A percentile compares a stretch with the other conserved stretches of the same genome.
Conservation (phyloP, 1,140 invertebrate genomes). For the silkworm (Bombyx mori) region DNA sequence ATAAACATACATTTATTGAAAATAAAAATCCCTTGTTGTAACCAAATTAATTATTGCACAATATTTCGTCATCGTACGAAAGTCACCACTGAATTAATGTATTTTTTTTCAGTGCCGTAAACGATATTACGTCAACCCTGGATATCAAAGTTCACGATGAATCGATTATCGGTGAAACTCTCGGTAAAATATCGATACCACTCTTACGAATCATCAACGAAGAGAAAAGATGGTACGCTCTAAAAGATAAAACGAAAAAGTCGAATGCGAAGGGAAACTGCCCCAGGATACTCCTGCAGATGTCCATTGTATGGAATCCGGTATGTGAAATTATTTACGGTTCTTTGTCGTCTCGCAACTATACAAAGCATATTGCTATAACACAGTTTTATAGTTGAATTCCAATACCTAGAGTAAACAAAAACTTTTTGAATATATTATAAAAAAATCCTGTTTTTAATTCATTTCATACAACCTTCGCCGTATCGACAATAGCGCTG, state of each 20-base stretch:
- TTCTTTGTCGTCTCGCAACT: not conserved
- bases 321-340: constrained; percentile 28
- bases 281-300: constrained; percentile 66
- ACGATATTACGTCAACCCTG: constrained; percentile 54
- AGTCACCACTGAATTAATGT: not conserved
- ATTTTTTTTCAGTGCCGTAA: constrained; percentile 31
- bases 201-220: constrained; percentile 55
- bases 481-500: too few species aligned
- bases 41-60: too few species aligned
- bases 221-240: constrained; percentile 55
- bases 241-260: constrained; percentile 45
- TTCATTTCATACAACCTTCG: too few species aligned
- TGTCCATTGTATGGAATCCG: constrained; percentile 60
- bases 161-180: constrained; percentile 62
- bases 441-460: too few species aligned
- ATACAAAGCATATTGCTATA: too few species aligned
- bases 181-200: constrained; percentile 54
- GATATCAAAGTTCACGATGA: constrained; percentile 52
- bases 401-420: too few species aligned
- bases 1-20: too few species aligned
- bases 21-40: too few species aligned
- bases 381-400: too few species aligned
- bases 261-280: constrained; percentile 46
- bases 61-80: too few species aligned
- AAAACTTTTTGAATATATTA: too few species aligned